These are phyloP conservation scores for Galago senegalensis DNA, from an alignment of 2,797 vertebrate genomes.

Conservation along the genomic window DNA sequence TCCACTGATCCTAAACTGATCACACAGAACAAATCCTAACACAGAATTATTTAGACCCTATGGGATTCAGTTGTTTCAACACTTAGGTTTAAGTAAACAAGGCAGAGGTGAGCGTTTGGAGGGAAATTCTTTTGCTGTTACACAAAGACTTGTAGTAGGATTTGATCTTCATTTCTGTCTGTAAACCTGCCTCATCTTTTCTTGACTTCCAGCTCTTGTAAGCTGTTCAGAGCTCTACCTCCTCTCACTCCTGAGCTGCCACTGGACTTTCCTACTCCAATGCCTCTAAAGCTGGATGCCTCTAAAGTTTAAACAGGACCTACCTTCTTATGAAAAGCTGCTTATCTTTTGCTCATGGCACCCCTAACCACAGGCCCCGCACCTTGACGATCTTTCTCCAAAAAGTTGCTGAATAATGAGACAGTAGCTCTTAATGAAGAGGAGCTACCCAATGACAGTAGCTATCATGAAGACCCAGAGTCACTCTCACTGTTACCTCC, in stretches of 20 bases:
- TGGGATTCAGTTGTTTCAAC: conserved; percentile 44
- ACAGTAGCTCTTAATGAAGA: neutral
- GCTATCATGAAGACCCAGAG: neutral
- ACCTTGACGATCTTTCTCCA: neutral
- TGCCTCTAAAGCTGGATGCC: neutral
- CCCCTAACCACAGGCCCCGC: neutral
- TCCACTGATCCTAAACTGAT: conserved; percentile 70
- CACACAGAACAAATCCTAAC: conserved; percentile 55
- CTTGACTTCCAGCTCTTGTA: neutral
- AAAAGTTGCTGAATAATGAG: neutral
- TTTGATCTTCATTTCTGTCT: neutral
- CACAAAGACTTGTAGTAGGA: neutral
- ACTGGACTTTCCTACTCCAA: neutral
- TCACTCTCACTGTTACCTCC: neutral
- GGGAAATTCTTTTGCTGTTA: neutral
- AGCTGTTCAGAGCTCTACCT: neutral
- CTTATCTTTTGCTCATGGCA: neutral
- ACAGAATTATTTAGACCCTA: conserved; percentile 51
- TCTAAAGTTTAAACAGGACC: neutral
- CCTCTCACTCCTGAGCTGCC: neutral
- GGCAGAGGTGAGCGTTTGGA: conserved; percentile 12
- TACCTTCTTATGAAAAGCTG: neutral
- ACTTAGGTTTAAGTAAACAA: conserved; percentile 67
- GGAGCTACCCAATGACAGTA: too few species aligned
- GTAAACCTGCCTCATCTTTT: neutral